phyloP scores from a whole-genome alignment of 92 coral and sea anemone genomes.

The Zoanthus sociatus region DNA sequence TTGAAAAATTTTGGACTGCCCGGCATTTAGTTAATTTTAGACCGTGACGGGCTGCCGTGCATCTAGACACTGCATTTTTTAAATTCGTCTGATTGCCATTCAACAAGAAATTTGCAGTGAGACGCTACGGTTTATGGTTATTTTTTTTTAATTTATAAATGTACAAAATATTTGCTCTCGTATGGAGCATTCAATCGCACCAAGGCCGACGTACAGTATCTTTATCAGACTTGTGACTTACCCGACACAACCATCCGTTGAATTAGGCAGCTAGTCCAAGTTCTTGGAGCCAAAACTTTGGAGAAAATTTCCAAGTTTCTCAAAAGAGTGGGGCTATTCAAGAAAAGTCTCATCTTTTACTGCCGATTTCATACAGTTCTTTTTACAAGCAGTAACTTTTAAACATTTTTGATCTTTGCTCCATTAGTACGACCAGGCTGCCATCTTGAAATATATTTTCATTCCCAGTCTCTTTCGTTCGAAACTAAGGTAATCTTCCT shows the following conservation, averaged over 20 bases:
- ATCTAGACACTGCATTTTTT: too few species aligned
- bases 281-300: not conserved
- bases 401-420: too few species aligned
- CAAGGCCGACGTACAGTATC: not conserved
- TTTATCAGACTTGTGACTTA: not conserved
- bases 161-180: too few species aligned
- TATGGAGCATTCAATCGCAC: not conserved
- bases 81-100: too few species aligned
- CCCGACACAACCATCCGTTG: not conserved
- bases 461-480: not conserved
- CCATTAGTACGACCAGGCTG: not conserved
- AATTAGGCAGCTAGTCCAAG: not conserved
- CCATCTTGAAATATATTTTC: constrained; percentile 1
- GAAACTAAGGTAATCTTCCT: too few species aligned
- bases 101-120: too few species aligned
- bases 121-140: too few species aligned
- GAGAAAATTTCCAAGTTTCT: not conserved
- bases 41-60: too few species aligned
- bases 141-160: too few species aligned
- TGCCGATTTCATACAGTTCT: not conserved
- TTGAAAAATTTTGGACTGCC: too few species aligned
- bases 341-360: not conserved
- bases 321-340: not conserved
- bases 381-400: not conserved
- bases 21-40: too few species aligned